Evolutionary conservation across 2,888 invertebrate genomes (phyloP), one percentile per base, ranked within the genome.

Genomic region (Parthenolecanium corni): DNA sequence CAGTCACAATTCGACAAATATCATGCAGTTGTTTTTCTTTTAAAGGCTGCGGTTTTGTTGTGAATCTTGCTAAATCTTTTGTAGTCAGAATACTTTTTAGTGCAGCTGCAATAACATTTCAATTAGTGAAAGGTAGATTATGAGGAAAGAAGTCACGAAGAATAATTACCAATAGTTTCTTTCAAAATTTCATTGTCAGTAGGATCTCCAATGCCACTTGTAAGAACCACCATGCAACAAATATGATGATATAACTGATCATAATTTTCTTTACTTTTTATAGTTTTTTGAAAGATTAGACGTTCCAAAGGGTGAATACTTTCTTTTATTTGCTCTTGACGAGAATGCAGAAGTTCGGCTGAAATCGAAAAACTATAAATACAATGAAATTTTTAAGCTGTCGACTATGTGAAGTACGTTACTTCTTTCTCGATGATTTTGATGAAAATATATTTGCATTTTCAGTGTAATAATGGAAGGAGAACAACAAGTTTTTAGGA

Each of bases 191-290:
- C 57, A 12, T 31, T 44, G 25, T 57, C 57, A 21, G 57, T 46
- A 2, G 57, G 57, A 31, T 57, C 57, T 31, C 46, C 46, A 31
- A 25, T 25, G 23, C 57, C 57, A 4, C 25, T 57, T 12, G 42
- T 44, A 21, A 57, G 44, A 24, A 57, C 20, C 6, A 46, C 31
- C 11, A 44, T 44, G 25, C 46, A 57, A 42, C 44, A 57, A 14
- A 57, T 57, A 14, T 24, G 36, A 31, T 57, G 57, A n/a, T 57
- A 57, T 1, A 57, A 42, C n/a, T 57, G 57, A 31, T 57, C 57
- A 5, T n/a, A 24, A 20, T 57, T 46, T 36, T 57, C 57, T 25
- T 46, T 57, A 31, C 18, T 44, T 21, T 57, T 57, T 2, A 42
- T 2, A 20, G 44, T 46, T 31, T 57, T 57, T 47, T 2, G 18